phyloP scores from a whole-genome alignment of 2,113 vertebrate genomes.

The Pituophis catenifer region DNA sequence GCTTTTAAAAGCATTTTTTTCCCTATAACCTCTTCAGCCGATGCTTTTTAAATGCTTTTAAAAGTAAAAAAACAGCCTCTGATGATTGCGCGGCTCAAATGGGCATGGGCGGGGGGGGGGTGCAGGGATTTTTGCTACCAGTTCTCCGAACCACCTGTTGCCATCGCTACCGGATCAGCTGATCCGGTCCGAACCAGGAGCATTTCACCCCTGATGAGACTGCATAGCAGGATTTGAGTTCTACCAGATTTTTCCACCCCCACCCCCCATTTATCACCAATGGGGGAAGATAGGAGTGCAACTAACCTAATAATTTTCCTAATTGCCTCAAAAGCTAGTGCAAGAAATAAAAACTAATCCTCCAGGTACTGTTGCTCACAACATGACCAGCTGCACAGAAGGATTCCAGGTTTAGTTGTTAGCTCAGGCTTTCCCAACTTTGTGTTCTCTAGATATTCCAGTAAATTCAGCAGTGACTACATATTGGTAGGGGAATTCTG shows the following conservation, averaged over 20 bases:
- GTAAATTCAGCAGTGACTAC: background rate
- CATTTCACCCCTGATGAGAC: too few species aligned
- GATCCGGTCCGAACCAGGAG: too few species aligned
- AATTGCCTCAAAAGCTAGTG: background rate
- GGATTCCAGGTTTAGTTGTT: background rate
- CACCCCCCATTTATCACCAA: background rate
- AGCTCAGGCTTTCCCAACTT: background rate
- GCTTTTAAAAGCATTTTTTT: too few species aligned
- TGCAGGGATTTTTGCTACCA: too few species aligned
- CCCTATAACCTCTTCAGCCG: too few species aligned
- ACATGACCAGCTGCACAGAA: background rate
- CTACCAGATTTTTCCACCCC: background rate
- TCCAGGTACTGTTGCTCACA: background rate
- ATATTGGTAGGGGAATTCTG: background rate
- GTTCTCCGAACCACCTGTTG: too few species aligned
- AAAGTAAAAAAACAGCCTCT: too few species aligned
- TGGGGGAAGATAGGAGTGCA: background rate
- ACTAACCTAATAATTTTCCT: background rate
- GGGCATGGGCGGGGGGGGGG: too few species aligned
- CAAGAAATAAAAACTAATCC: background rate
- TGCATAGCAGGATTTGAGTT: background rate
- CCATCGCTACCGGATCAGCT: too few species aligned
- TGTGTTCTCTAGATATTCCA: background rate
- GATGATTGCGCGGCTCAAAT: too few species aligned
- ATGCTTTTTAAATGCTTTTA: too few species aligned